A percentile compares a stretch with the other conserved stretches of the same genome.
phyloP scores from a whole-genome alignment of 2,113 vertebrate genomes.

The Leucopsar rothschildi region DNA sequence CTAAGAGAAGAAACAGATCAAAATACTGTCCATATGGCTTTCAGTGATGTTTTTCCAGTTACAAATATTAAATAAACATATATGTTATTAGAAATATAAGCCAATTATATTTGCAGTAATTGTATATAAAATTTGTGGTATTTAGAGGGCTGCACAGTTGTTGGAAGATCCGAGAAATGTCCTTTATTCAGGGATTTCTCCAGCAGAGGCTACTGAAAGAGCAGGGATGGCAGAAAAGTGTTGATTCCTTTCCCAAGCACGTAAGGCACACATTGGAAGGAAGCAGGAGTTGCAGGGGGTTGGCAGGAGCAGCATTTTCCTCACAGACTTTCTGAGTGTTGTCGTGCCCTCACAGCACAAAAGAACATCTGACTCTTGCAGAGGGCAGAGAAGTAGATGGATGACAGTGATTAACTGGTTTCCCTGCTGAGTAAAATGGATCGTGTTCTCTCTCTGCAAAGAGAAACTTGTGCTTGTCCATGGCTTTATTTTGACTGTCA shows the following conservation, averaged over 20 bases:
- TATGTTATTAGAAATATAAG: not conserved
- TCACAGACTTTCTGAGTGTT: not conserved
- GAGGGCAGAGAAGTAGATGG: not conserved
- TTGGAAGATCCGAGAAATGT: not conserved
- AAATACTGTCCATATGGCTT: not conserved
- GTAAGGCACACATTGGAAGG: not conserved
- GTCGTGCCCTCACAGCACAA: not conserved
- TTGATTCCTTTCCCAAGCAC: not conserved
- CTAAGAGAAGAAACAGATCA: not conserved
- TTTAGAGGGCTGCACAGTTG: not conserved
- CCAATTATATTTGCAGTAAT: not conserved
- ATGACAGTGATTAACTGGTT: not conserved
- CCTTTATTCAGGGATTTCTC: not conserved
- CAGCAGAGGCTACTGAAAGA: not conserved
- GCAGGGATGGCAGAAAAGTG: rapidly evolving
- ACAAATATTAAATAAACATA: not conserved
- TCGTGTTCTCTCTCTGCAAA: not conserved
- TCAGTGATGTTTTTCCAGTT: not conserved
- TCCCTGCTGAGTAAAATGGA: not conserved
- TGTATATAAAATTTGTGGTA: not conserved
- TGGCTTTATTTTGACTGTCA: not conserved
- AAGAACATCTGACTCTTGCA: not conserved
- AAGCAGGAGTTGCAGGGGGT: not conserved
- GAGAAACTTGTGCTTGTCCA: not conserved
- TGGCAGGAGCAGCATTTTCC: not conserved